Evolutionary conservation across 1,140 invertebrate genomes (phyloP).

Genomic region (Trichomalopsis sarcophagae): DNA sequence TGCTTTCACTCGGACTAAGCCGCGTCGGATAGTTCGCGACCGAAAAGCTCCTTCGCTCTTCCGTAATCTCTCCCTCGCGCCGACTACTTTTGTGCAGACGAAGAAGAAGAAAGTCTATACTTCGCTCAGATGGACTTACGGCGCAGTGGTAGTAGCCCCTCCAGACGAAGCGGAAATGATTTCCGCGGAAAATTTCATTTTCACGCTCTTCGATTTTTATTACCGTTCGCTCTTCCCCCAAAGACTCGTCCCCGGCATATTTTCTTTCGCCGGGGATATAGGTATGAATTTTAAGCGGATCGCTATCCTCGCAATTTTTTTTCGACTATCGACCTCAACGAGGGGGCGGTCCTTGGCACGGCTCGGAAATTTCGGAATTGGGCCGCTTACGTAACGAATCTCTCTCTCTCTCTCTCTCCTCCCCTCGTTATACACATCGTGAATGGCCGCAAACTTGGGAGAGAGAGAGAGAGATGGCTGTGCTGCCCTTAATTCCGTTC

Average conservation of each 20-base stretch:
- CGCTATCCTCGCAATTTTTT: not conserved
- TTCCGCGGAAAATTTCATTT: constrained; percentile 44
- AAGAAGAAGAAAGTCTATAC: constrained; percentile 15
- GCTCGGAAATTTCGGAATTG: constrained; percentile 39
- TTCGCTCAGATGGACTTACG: constrained; percentile 4
- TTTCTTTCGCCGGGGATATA: no score
- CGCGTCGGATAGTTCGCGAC: not conserved
- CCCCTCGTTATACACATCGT: not conserved
- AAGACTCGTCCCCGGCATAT: not conserved
- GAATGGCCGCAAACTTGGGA: constrained; percentile 21
- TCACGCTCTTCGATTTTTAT: constrained; percentile 50
- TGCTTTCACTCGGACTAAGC: not conserved
- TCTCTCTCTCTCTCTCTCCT: not conserved
- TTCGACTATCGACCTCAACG: not conserved
- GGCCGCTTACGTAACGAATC: constrained; percentile 43
- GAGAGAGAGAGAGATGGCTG: not conserved
- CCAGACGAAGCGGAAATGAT: constrained; percentile 37
- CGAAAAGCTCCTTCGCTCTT: not conserved
- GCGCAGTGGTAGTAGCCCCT: no score
- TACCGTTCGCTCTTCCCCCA: not conserved
- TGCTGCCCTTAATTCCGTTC: constrained; percentile 41
- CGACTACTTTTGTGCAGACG: constrained; percentile 2
- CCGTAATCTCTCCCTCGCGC: not conserved
- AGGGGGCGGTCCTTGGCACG: not conserved
- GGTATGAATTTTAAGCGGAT: not conserved